Evolutionary conservation across 2,888 invertebrate species (phyloP).

Genomic region (Arrhopalites spinosus): DNA sequence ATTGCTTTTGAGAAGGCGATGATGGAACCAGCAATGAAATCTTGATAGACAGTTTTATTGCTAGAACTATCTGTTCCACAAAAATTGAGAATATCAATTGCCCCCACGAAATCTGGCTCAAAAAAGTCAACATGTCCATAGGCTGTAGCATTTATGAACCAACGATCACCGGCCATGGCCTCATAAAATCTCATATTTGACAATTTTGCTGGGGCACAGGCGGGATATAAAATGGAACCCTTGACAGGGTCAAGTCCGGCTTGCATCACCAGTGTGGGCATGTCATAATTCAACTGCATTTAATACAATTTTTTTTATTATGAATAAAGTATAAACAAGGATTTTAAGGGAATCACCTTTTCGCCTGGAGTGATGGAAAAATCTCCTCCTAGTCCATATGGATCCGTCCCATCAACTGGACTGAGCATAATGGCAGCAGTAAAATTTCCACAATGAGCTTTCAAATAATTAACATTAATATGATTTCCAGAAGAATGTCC

Average conservation of each 20-base stretch:
- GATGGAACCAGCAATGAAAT: conserved; percentile 38
- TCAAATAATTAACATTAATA: conserved; percentile 45
- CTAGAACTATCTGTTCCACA: conserved; percentile 31
- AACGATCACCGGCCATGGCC: conserved; percentile 50
- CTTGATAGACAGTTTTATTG: conserved; percentile 35
- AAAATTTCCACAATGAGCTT: conserved; percentile 50
- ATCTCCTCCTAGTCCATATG: conserved; percentile 45
- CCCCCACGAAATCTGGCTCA: conserved; percentile 43
- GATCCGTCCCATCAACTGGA: conserved; percentile 56
- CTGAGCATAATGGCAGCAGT: conserved; percentile 49
- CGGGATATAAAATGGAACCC: conserved; percentile 38
- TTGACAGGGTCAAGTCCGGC: conserved; percentile 52
- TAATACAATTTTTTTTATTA: background rate
- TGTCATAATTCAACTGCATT: conserved; percentile 45
- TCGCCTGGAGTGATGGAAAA: conserved; percentile 53
- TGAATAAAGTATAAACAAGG: background rate
- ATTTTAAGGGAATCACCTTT: conserved; percentile 16
- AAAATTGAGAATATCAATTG: conserved; percentile 42
- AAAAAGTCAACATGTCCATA: conserved; percentile 55
- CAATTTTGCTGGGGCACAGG: conserved; percentile 53
- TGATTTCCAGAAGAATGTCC: conserved; percentile 50
- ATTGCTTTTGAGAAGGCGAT: conserved; percentile 45
- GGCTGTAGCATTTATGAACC: conserved; percentile 54
- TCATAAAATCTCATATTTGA: conserved; percentile 53
- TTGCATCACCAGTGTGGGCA: conserved; percentile 50